Conservation (phyloP, 2,888 invertebrate genomes). For the Nomada goodeniana region DNA sequence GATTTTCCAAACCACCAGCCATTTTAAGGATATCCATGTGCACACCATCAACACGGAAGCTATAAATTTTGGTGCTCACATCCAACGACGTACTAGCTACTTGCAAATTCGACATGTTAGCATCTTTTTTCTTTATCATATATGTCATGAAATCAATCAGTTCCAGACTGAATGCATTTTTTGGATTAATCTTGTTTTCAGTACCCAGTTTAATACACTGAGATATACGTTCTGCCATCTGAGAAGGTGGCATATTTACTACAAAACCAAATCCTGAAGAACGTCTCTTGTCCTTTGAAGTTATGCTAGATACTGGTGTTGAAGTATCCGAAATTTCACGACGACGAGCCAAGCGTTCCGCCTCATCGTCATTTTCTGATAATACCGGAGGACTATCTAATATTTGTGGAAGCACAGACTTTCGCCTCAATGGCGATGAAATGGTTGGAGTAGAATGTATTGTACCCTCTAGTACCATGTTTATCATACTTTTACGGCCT, state of each 20-base stretch:
- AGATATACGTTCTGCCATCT: conserved; percentile 75
- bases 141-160: conserved; percentile 94
- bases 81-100: conserved; percentile 94
- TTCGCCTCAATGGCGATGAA: conserved; percentile 50
- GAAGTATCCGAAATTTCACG: conserved; percentile 35
- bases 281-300: conserved; percentile 59
- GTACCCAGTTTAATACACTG: conserved; percentile 78
- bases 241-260: conserved; percentile 68
- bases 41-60: conserved; percentile 93
- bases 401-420: conserved; percentile 14
- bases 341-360: conserved; percentile 73
- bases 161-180: conserved; percentile 95
- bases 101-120: conserved; percentile 90
- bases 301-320: background rate
- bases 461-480: background rate
- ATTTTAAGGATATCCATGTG: conserved; percentile 93
- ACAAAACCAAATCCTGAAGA: conserved; percentile 72
- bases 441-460: background rate
- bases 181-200: conserved; percentile 90
- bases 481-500: conserved; percentile 10
- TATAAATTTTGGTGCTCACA: conserved; percentile 95
- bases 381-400: background rate
- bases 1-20: conserved; percentile 88
- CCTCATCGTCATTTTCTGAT: conserved; percentile 78
- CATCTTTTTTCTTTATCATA: conserved; percentile 90